Conservation (phyloP, 2,113 vertebrate species). For the sheep (Ovis aries) region DNA sequence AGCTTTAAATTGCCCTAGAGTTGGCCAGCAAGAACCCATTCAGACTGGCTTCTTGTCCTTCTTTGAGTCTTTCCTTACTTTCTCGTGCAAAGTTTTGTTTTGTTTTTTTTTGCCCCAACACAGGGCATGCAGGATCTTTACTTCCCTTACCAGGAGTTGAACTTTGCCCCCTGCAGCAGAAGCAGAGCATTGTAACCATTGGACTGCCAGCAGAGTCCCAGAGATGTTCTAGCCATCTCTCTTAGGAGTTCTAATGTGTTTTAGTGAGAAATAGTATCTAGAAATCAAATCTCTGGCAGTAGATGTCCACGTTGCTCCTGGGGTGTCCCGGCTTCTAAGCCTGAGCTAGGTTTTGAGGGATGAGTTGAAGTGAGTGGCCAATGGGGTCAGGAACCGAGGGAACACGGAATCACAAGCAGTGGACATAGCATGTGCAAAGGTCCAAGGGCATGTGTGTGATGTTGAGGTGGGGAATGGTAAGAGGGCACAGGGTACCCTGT, state of each 20-base stretch:
- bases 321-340: not conserved
- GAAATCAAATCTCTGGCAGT: not conserved
- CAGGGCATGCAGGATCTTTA: not conserved
- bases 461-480: too few species aligned
- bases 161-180: not conserved
- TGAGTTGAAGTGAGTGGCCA: not conserved
- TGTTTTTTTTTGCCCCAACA: not conserved
- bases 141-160: not conserved
- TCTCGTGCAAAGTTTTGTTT: not conserved
- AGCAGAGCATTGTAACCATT: not conserved
- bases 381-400: not conserved
- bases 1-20: not conserved
- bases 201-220: not conserved
- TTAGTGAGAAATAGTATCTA: not conserved
- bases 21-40: not conserved
- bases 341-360: not conserved
- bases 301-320: fast-evolving
- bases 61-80: not conserved
- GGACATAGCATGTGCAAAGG: not conserved
- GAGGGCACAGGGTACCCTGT: not conserved
- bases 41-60: not conserved
- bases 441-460: not conserved
- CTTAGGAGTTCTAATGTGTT: not conserved
- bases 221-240: not conserved
- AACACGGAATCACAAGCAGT: fast-evolving